Conservation (phyloP, 2,888 invertebrate species). For the Eilema sororculum region DNA sequence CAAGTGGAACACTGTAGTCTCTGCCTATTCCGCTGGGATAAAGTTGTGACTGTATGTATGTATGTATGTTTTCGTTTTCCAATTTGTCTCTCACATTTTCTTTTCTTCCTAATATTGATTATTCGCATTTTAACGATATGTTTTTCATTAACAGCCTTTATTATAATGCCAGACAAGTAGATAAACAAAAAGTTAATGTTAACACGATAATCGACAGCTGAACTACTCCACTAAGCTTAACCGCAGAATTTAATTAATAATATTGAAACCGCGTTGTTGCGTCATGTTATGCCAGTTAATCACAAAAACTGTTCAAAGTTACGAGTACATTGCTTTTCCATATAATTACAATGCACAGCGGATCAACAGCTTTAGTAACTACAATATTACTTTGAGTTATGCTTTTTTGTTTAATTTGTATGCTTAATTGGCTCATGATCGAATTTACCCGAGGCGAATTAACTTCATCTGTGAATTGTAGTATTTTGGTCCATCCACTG, state of each 20-base stretch:
- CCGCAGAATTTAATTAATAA: neutral
- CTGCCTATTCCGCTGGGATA: too few species aligned
- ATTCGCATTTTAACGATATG: too few species aligned
- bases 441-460: neutral
- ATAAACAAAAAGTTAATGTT: neutral
- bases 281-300: conserved; percentile 1
- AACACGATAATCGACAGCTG: neutral
- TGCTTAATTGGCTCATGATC: neutral
- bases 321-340: neutral
- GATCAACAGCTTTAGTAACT: neutral
- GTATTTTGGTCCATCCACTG: too few species aligned
- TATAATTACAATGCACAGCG: conserved; percentile 2
- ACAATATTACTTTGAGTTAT: neutral
- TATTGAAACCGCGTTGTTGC: neutral
- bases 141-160: neutral
- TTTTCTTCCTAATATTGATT: too few species aligned
- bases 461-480: too few species aligned
- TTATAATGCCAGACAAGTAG: neutral
- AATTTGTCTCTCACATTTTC: too few species aligned
- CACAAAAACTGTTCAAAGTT: neutral
- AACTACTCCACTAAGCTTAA: neutral
- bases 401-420: neutral
- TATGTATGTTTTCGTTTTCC: too few species aligned
- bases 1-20: too few species aligned
- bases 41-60: too few species aligned